Base-by-base conservation (phyloP, 2,888 invertebrate species). In the Elegia similella region DNA sequence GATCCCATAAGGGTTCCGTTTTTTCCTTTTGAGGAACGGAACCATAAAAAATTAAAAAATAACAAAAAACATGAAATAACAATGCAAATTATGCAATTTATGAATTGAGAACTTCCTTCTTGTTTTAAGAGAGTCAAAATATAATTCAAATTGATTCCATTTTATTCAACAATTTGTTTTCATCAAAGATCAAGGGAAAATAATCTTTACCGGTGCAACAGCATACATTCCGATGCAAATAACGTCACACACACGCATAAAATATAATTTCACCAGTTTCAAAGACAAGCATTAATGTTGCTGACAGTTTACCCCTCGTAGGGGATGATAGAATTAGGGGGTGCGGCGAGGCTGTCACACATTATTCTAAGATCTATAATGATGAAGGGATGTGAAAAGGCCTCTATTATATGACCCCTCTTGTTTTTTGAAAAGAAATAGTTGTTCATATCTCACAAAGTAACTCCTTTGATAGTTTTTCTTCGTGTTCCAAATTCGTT, bases 241-340 rank as follows among this genome's bases (percentile, higher is more conserved):
- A 10, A 23, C 7, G 46, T 13, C 13, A 48, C 8, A 10, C 32
- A 15, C 48, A 10, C 13, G 15, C 48, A 48, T 32, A 15, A 10
- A 30, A 48, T 13, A 48, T 32, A 32, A 48, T 48, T 48, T 30
- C 32, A 30, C 13, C 15, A 32, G 32, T 48, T 48, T 8, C 53
- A 52, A 52, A 53, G 38, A 52, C 46, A 53, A n/a, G 38, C 44
- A 44, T 52, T 47, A 58, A 54, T 46, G 54, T 16, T 32, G 44
- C 44, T 55, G 54, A 55, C 54, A 55, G 54, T 16, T 52, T 23
- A 16, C 53, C 53, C 30, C 53, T 42, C 42, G 13, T 53, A 53
- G 53, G 52, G 43, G 53, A 53, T 43, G 42, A 53, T 50, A 34
- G 17, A 50, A 50, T 50, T 38, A 50, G 17, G 34, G 50, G 50